A percentile compares a stretch with the other conserved stretches of the same genome.
phyloP scores from a whole-genome alignment of 2,113 vertebrate species.

The Calcarius ornatus region DNA sequence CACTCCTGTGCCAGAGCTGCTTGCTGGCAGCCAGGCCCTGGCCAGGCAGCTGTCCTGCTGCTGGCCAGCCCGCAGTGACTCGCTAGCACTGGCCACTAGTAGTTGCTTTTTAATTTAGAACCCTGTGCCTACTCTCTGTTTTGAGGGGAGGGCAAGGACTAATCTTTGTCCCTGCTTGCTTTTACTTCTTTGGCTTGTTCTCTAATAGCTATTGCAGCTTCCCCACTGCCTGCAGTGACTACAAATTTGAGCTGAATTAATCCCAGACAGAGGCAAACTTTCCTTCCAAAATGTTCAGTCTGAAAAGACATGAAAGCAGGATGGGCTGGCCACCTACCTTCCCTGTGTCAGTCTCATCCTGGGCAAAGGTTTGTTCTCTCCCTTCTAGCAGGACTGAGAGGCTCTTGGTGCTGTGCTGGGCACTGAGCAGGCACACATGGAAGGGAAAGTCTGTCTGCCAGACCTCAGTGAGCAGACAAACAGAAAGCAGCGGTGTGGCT shows the following conservation, averaged over 20 bases:
- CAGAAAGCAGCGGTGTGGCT: slow-evolving; percentile 12
- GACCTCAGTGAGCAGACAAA: slow-evolving; percentile 31
- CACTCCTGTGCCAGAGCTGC: background rate
- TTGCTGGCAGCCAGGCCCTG: background rate
- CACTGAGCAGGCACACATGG: background rate
- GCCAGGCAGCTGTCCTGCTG: background rate
- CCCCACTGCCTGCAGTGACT: slow-evolving; percentile 8
- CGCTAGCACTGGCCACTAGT: background rate
- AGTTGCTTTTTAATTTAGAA: slow-evolving; percentile 16
- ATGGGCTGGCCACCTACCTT: background rate
- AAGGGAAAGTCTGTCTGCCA: background rate
- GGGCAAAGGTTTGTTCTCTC: background rate
- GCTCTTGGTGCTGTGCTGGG: slow-evolving; percentile 14
- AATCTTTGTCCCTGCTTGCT: slow-evolving; percentile 21
- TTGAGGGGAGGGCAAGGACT: background rate
- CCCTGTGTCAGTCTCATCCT: fast-evolving
- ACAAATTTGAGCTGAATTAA: slow-evolving; percentile 60
- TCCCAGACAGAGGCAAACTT: slow-evolving; percentile 49
- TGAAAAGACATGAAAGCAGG: slow-evolving; percentile 14
- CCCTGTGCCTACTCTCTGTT: background rate
- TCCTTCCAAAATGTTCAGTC: slow-evolving; percentile 3
- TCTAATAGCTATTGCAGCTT: slow-evolving; percentile 58
- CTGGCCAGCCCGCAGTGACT: slow-evolving; percentile 9
- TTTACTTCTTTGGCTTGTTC: slow-evolving; percentile 33
- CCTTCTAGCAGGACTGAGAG: background rate